A percentile compares a stretch with the other conserved stretches of the same genome.
phyloP scores from a whole-genome alignment of 2,888 invertebrate genomes.

The Nomada goodeniana region DNA sequence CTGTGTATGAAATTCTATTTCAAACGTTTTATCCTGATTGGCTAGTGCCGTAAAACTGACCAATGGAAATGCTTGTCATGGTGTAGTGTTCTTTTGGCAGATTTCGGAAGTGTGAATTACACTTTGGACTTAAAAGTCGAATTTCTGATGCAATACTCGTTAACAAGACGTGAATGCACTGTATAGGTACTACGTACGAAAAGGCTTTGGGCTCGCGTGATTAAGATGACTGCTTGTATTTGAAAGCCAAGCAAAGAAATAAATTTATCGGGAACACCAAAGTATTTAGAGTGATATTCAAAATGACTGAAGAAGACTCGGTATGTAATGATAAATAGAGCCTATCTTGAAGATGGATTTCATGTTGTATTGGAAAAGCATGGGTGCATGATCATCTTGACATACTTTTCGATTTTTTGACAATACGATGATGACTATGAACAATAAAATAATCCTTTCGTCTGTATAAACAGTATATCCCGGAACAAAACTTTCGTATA shows the following conservation, averaged over 20 bases:
- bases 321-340: slow-evolving; percentile 77
- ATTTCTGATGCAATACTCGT: slow-evolving; percentile 68
- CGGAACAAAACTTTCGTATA: not conserved
- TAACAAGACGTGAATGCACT: slow-evolving; percentile 57
- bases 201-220: slow-evolving; percentile 28
- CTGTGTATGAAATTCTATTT: not conserved
- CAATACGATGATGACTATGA: not conserved
- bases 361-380: slow-evolving; percentile 25
- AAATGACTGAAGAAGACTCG: slow-evolving; percentile 86
- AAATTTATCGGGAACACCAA: slow-evolving; percentile 19
- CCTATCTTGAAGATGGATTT: slow-evolving; percentile 1
- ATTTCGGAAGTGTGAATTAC: slow-evolving; percentile 34
- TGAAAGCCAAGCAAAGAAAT: slow-evolving; percentile 28
- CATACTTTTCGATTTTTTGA: slow-evolving; percentile 49
- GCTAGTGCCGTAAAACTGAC: not conserved
- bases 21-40: not conserved
- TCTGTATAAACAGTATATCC: not conserved
- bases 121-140: slow-evolving; percentile 50
- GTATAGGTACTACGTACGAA: slow-evolving; percentile 35
- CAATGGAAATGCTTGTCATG: slow-evolving; percentile 29
- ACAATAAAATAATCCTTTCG: not conserved
- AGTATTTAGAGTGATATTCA: slow-evolving; percentile 47
- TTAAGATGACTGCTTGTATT: slow-evolving; percentile 39
- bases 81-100: not conserved
- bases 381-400: slow-evolving; percentile 56